Base-by-base conservation (phyloP, 2,113 vertebrate genomes). In the Zosterops hypoxanthus region DNA sequence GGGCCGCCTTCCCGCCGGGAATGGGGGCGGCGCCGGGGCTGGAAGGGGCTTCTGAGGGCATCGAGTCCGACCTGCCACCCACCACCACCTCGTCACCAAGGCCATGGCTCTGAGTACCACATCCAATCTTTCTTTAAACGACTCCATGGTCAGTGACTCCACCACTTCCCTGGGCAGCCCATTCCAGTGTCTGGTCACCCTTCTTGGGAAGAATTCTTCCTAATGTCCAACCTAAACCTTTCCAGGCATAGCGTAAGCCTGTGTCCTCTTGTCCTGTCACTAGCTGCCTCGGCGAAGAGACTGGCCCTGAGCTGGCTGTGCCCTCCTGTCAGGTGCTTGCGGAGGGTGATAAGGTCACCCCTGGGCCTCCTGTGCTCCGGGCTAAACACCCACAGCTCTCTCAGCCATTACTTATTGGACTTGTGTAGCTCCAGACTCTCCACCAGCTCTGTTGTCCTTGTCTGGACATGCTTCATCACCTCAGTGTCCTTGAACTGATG, bases 21-120 rank as follows among this genome's bases (percentile, higher is more conserved):
- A 9, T 17, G 6, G 1, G 11, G 8, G 36, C 1, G 3, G 9
- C 2, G 0, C 0, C 4, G 33, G 0, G 26, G 8, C 0, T 5
- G 57, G 11, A 18, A 10, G 3, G 5, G 15, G 5, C 4, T 25
- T 2, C 7, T 5, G 21, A 1, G 25, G 11, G 9, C 33, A 4
- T 8, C 17, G 33, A 19, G 46, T 8, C 17, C 31, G 2, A 5
- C 31, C 25, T 16, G 2, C 16, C 13, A 1, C 36, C 5, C 8
- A 33, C 7, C 31, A 18, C 7, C 42, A 10, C 8, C 29, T 6
- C 14, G 25, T 36, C 31, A 59, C 28, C 14, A 9, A 14, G 21
- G 12, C 19, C 22, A 2, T 28, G 63, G n/a, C 28, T 4, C n/a
- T 34, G 4, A 18, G 9, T 5, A 21, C 13, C 41, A 4, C 16